Percentiles rank a stretch among this genome's conserved stretches.
Evolutionary conservation across 1,140 invertebrate genomes (phyloP).

Genomic region (Apolygus lucorum): DNA sequence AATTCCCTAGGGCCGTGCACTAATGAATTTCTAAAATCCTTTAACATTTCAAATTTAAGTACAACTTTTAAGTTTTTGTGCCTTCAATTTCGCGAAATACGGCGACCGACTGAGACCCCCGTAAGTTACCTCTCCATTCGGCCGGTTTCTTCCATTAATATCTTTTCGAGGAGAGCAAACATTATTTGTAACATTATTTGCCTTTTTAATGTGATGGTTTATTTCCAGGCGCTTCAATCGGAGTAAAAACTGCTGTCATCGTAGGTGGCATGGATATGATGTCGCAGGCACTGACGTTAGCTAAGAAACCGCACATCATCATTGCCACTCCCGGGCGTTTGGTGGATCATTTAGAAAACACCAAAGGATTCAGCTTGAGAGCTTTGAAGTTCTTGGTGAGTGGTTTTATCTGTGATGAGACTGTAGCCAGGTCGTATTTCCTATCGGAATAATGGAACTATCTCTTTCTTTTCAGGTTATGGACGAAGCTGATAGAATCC

Average conservation of each 20-base stretch:
- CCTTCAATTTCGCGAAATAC: too few relatives aligned
- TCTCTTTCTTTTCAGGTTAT: constrained; percentile 68
- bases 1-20: too few relatives aligned
- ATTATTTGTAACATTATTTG: neutral
- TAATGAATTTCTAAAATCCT: too few relatives aligned
- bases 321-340: constrained; percentile 86
- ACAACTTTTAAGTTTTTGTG: too few relatives aligned
- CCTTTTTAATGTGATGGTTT: neutral
- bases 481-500: constrained; percentile 92
- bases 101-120: too few relatives aligned
- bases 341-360: constrained; percentile 71
- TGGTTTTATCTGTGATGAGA: too few relatives aligned
- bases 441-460: too few relatives aligned
- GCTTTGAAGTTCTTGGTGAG: constrained; percentile 75
- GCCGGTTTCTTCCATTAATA: too few relatives aligned
- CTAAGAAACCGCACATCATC: constrained; percentile 92
- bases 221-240: constrained; percentile 60
- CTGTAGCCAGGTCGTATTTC: too few relatives aligned
- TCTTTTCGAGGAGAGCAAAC: too few relatives aligned
- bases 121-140: too few relatives aligned
- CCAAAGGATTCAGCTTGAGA: constrained; percentile 85
- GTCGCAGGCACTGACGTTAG: constrained; percentile 77
- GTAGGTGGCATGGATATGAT: constrained; percentile 98
- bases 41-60: too few relatives aligned
- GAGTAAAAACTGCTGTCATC: constrained; percentile 89